Evolutionary conservation across 2,888 invertebrate genomes (phyloP).

Genomic region (Sarcophaga caerulescens): DNA sequence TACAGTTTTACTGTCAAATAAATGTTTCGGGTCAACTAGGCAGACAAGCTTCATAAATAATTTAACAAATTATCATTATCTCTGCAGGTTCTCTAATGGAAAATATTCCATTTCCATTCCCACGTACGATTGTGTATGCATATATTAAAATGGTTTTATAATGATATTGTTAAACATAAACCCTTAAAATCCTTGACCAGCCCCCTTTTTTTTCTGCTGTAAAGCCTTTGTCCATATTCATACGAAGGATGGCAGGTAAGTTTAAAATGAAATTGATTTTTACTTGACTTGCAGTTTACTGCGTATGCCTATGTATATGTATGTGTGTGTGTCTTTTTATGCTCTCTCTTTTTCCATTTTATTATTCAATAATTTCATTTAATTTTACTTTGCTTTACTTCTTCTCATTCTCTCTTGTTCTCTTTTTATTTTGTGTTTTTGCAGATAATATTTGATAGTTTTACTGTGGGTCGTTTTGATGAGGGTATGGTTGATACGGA

Average conservation of each 20-base stretch:
- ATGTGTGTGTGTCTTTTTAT: background rate
- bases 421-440: constrained; percentile 46
- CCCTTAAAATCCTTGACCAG: constrained; percentile 6
- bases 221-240: background rate
- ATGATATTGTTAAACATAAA: constrained; percentile 5
- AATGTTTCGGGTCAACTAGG: background rate
- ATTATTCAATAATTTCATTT: constrained; percentile 31
- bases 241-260: background rate
- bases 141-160: constrained; percentile 24
- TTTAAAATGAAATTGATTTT: constrained; percentile 1
- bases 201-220: background rate
- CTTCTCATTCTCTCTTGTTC: constrained; percentile 3
- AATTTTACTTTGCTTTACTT: constrained; percentile 20
- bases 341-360: constrained; percentile 8
- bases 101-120: background rate
- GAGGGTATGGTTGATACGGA: constrained; percentile 82
- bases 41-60: background rate
- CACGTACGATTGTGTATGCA: background rate
- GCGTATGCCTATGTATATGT: background rate
- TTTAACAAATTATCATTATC: constrained; percentile 12
- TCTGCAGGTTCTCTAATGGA: background rate
- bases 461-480: constrained; percentile 92
- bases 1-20: background rate
- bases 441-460: constrained; percentile 92
- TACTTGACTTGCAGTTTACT: background rate